Evolutionary conservation across 2,113 vertebrate genomes (phyloP), one percentile per base, ranked within the genome.

Genomic region (Clupea harengus): DNA sequence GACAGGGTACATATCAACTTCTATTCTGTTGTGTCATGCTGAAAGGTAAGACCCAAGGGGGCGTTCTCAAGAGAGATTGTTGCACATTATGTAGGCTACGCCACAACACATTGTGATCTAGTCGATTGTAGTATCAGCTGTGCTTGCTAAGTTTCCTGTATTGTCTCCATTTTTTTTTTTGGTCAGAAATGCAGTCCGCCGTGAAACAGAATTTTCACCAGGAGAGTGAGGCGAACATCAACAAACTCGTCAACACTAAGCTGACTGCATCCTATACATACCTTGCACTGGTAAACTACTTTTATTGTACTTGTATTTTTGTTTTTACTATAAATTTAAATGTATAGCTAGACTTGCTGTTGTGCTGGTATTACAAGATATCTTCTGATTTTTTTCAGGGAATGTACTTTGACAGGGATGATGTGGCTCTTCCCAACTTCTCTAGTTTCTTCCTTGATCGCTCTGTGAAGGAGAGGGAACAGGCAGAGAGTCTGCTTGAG

Each of bases 381-480:
- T 4, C 25, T 32, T 85, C 32, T 3, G 17, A n/a, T n/a, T 52
- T 49, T 6, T 49, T 2, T 54, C 0, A 95, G 95, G 94, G 94
- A 44, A 95, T 95, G 93, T 95, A 94, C 87, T 95, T 95, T 80
- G 93, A 95, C 91, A 89, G 93, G 88, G 94, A 95, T 32, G 93
- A 95, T 60, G 91, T 95, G 15, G 93, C 95, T 32, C 81, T 95
- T 52, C 90, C 92, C 22, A 93, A 93, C 0, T 95, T 95, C 90
- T 95, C 94, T 67, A 86, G 45, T 13, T 95, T 94, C 82, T 95
- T 95, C 88, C 85, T 93, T 86, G 91, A 93, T 82, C 92, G 89
- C 44, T 95, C 95, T 0, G 52, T 39, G 81, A 94, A 94, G 84
- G 94, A 95, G 86, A 88, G 89, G 54, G 91, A 95, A 39, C 94